Evolutionary conservation across 2,888 invertebrate genomes (phyloP).

Genomic region (Drosophila nr. medialis): DNA sequence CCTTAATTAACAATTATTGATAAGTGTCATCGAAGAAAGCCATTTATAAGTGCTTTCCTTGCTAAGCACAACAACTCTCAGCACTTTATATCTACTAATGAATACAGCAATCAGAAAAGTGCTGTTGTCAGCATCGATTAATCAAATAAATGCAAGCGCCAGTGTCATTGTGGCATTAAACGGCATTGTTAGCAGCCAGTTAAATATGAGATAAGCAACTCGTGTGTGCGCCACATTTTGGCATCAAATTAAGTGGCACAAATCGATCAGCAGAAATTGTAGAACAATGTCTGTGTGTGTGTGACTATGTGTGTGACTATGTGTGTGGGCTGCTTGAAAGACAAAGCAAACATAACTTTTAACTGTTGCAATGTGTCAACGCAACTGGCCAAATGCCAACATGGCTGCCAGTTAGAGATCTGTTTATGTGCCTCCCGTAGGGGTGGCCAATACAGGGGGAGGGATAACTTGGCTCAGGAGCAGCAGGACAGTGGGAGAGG

Average conservation of each 20-base stretch:
- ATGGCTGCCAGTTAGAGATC: constrained; percentile 41
- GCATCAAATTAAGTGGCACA: constrained; percentile 72
- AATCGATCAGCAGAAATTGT: constrained; percentile 64
- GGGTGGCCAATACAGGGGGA: constrained; percentile 1
- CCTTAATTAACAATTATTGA: not conserved
- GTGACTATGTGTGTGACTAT: constrained; percentile 22
- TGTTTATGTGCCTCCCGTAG: constrained; percentile 21
- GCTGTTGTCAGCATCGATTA: constrained; percentile 1
- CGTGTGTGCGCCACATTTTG: constrained; percentile 57
- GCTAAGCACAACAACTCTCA: not conserved
- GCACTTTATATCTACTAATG: not conserved
- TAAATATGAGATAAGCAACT: constrained; percentile 58
- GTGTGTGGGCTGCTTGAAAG: constrained; percentile 64
- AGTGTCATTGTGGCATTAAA: constrained; percentile 49
- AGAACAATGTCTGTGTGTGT: constrained; percentile 19
- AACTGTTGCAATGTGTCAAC: constrained; percentile 70
- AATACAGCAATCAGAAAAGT: not conserved
- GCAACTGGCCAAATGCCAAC: constrained; percentile 57
- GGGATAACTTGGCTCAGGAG: not conserved
- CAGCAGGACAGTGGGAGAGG: not conserved
- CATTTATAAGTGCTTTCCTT: not conserved
- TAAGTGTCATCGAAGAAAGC: not conserved
- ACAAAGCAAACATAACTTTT: constrained; percentile 27
- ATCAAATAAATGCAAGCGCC: not conserved
- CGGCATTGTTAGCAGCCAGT: constrained; percentile 54